phyloP scores from a whole-genome alignment of 2,888 invertebrate species.

The Rhagophthalmus giganteus region DNA sequence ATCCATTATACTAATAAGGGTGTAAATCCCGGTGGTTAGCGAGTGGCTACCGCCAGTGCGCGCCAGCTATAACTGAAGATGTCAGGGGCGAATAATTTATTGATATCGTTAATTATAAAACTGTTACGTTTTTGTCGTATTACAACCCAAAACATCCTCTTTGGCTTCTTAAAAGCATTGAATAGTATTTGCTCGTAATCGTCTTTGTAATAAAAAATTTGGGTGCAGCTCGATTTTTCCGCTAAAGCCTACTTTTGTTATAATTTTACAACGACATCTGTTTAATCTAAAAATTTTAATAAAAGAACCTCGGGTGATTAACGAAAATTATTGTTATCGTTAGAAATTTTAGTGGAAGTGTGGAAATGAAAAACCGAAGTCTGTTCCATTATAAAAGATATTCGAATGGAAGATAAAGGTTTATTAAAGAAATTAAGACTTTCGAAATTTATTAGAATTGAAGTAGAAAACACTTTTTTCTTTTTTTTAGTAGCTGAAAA shows the following conservation, averaged over 20 bases:
- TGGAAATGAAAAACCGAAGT: not conserved
- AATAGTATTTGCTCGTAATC: not conserved
- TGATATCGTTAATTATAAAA: conserved; percentile 36
- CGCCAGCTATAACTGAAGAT: conserved; percentile 31
- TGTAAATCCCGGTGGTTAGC: conserved; percentile 36
- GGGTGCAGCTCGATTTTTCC: not conserved
- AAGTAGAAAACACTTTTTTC: no score
- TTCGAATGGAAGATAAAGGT: no score
- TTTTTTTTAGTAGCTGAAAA: no score
- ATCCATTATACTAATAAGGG: conserved; percentile 45
- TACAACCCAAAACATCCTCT: conserved; percentile 20
- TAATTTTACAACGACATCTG: not conserved
- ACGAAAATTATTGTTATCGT: not conserved
- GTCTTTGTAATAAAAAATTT: no score
- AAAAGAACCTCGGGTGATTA: not conserved
- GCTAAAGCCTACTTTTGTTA: not conserved
- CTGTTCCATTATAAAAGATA: no score
- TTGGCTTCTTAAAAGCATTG: conserved; percentile 6
- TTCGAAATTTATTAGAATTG: no score
- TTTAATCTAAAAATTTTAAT: not conserved
- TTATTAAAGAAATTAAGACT: no score
- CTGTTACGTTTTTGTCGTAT: conserved; percentile 32
- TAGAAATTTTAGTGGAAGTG: not conserved
- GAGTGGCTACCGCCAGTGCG: conserved; percentile 31
- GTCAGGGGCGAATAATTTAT: conserved; percentile 42